Evolutionary conservation across 1,140 invertebrate species (phyloP).

Genomic region (Paraescarpia echinospica): DNA sequence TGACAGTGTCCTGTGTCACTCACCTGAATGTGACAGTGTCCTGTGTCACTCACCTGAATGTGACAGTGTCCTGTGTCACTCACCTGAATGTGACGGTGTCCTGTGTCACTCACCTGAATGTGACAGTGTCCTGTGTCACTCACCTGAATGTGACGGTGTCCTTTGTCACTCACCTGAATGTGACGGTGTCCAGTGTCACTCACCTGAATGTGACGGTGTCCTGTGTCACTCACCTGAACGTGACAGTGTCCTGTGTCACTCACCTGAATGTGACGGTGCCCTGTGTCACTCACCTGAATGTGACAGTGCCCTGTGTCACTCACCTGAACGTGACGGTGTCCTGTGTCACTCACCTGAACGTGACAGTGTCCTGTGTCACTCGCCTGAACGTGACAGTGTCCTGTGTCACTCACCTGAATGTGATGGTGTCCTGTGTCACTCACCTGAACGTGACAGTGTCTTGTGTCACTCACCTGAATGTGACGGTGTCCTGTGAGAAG

Average conservation of each 20-base stretch:
- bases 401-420: neutral
- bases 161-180: conserved; percentile 11
- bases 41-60: neutral
- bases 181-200: neutral
- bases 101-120: neutral
- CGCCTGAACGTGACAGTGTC: neutral
- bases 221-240: too few relatives aligned
- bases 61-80: neutral
- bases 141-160: conserved; percentile 15
- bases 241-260: too few relatives aligned
- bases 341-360: too few relatives aligned
- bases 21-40: conserved; percentile 15
- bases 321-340: too few relatives aligned
- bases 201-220: too few relatives aligned
- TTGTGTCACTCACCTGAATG: conserved; percentile 11
- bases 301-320: too few relatives aligned
- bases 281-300: too few relatives aligned
- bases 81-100: too few relatives aligned
- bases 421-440: neutral
- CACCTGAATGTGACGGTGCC: too few relatives aligned
- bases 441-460: neutral
- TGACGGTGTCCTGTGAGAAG: conserved; percentile 9
- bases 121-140: neutral
- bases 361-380: too few relatives aligned
- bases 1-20: neutral